Evolutionary conservation across 2,113 vertebrate species (phyloP).

Genomic region (Stictonetta naevosa): DNA sequence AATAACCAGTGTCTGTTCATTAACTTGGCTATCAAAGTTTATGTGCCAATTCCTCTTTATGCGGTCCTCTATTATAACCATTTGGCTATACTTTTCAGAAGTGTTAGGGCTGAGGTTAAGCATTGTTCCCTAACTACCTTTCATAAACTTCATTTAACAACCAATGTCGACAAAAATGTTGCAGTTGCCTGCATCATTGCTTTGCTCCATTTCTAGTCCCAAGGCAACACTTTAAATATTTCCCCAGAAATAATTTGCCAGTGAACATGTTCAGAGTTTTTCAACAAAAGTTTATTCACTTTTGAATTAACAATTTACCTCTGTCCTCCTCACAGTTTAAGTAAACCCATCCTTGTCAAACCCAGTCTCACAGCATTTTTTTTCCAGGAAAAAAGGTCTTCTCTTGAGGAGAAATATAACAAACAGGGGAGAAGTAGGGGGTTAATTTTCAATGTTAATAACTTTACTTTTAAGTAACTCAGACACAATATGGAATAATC

Average conservation of each 20-base stretch:
- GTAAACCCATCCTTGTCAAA: not conserved
- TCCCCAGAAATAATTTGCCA: not conserved
- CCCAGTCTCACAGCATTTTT: not conserved
- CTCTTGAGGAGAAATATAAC: not conserved
- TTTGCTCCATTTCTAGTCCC: not conserved
- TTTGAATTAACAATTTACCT: not conserved
- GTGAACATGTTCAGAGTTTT: rapidly evolving
- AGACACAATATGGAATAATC: not conserved
- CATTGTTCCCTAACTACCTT: not conserved
- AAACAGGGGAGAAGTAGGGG: not conserved
- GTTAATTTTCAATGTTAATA: not conserved
- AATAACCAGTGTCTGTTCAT: not conserved
- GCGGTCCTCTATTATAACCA: not conserved
- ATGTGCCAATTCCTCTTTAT: not conserved
- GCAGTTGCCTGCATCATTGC: not conserved
- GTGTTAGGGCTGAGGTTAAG: not conserved
- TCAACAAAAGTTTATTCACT: not conserved
- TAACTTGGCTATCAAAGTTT: not conserved
- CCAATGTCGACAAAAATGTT: not conserved
- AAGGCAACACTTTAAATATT: not conserved
- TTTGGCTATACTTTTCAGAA: not conserved
- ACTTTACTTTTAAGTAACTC: not conserved
- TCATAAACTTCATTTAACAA: not conserved
- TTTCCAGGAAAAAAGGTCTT: not conserved
- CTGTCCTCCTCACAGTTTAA: not conserved